Percentiles rank a stretch among this genome's conserved stretches.
Conservation (phyloP, 2,888 invertebrate species). For the Sycophila texana region DNA sequence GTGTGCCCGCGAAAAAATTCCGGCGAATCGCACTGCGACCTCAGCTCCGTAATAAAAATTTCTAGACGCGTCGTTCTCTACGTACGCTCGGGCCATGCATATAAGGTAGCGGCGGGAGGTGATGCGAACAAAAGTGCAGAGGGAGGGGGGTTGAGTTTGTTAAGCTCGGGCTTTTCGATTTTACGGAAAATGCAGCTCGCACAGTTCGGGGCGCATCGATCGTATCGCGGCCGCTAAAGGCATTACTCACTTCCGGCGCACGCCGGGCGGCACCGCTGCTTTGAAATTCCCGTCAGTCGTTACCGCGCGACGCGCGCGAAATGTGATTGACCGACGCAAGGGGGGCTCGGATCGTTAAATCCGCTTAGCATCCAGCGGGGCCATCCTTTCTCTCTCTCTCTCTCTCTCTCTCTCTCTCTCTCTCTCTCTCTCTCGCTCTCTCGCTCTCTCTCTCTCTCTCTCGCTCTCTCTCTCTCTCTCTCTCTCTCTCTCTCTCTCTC, state of each 20-base stretch:
- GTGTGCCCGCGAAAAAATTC: too few species aligned
- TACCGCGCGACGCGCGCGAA: conserved; percentile 34
- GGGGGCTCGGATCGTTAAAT: conserved; percentile 23
- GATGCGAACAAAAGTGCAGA: too few species aligned
- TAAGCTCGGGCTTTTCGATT: conserved; percentile 9
- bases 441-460: background rate
- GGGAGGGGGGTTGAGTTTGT: background rate
- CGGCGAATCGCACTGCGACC: too few species aligned
- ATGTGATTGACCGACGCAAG: conserved; percentile 24
- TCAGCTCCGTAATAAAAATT: too few species aligned
- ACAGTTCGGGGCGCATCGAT: conserved; percentile 8
- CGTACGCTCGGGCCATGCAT: too few species aligned
- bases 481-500: background rate
- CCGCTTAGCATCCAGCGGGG: conserved; percentile 9
- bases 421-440: background rate
- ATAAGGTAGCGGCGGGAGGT: too few species aligned
- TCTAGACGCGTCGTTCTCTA: too few species aligned
- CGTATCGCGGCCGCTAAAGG: conserved; percentile 38
- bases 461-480: background rate
- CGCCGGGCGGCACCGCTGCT: conserved; percentile 11
- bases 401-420: background rate
- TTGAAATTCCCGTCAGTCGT: conserved; percentile 47
- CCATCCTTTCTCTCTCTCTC: background rate
- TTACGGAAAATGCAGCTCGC: conserved; percentile 3
- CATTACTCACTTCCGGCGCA: conserved; percentile 37